Conservation (phyloP, 2,888 invertebrate genomes). For the Oxycera nigricornis region DNA sequence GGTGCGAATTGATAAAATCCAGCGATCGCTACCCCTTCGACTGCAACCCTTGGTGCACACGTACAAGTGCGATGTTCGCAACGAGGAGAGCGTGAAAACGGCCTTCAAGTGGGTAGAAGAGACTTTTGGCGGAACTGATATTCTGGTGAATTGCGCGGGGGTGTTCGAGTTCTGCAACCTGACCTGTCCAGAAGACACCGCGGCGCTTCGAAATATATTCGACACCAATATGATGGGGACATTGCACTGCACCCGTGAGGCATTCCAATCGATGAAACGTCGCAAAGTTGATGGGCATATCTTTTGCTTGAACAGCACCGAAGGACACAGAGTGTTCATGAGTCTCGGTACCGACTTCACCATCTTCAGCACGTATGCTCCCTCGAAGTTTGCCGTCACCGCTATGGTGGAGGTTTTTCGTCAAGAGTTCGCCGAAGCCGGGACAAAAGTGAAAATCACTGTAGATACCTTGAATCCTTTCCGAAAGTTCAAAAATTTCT, state of each 20-base stretch:
- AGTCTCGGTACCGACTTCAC: slow-evolving; percentile 50
- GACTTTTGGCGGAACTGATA: slow-evolving; percentile 65
- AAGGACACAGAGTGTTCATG: slow-evolving; percentile 54
- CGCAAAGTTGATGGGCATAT: slow-evolving; percentile 63
- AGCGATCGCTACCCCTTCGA: slow-evolving; percentile 48
- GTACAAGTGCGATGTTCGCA: slow-evolving; percentile 64
- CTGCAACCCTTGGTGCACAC: slow-evolving; percentile 56
- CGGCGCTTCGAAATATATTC: slow-evolving; percentile 54
- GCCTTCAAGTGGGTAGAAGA: slow-evolving; percentile 65
- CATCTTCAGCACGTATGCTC: slow-evolving; percentile 10
- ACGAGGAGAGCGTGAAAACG: slow-evolving; percentile 64
- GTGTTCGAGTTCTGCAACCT: slow-evolving; percentile 52
- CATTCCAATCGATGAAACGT: slow-evolving; percentile 61
- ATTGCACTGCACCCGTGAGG: slow-evolving; percentile 63
- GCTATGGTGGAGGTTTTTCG: slow-evolving; percentile 58
- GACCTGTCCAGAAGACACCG: slow-evolving; percentile 51
- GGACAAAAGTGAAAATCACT: slow-evolving; percentile 58
- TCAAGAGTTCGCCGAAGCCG: slow-evolving; percentile 56
- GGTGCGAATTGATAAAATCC: slow-evolving; percentile 59
- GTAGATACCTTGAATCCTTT: slow-evolving; percentile 49
- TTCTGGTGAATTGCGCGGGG: slow-evolving; percentile 69
- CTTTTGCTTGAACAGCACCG: slow-evolving; percentile 61
- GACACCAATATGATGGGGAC: slow-evolving; percentile 64
- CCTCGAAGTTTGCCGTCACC: slow-evolving; percentile 58
- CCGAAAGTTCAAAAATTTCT: not conserved